Conservation (phyloP, 2,888 invertebrate genomes). For the Falcaria lacertinaria region DNA sequence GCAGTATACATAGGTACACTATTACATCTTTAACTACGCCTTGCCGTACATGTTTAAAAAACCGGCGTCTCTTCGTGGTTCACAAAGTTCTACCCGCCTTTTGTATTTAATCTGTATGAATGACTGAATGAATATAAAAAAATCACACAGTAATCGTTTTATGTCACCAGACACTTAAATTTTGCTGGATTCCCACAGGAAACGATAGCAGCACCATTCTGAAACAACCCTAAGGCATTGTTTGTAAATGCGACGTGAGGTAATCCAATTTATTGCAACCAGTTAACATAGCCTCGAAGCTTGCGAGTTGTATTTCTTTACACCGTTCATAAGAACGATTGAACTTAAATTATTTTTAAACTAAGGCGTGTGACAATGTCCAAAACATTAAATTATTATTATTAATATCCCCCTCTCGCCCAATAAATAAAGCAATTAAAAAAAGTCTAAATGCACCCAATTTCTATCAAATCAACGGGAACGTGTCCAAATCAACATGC, state of each 20-base stretch:
- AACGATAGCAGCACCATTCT: conserved; percentile 9
- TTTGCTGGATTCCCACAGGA: conserved; percentile 9
- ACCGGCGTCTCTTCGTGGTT: too few species aligned
- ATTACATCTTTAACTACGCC: too few species aligned
- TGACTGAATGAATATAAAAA: neutral
- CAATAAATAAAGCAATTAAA: too few species aligned
- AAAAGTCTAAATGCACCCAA: neutral
- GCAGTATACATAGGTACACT: too few species aligned
- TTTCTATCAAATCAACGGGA: neutral
- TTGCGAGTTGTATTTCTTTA: conserved; percentile 4
- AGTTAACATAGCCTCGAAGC: conserved; percentile 12
- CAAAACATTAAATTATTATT: too few species aligned
- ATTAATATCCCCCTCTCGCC: too few species aligned
- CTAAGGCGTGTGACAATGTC: too few species aligned
- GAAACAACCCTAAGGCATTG: conserved; percentile 13
- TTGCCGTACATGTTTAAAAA: too few species aligned
- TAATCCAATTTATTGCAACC: conserved; percentile 28
- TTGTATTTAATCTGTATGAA: too few species aligned
- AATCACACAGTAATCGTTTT: neutral
- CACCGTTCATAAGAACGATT: conserved; percentile 6
- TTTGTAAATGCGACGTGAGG: conserved; percentile 12
- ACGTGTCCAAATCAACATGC: neutral
- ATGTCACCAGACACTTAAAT: neutral
- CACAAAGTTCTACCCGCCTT: too few species aligned
- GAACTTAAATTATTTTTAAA: too few species aligned